A percentile compares a stretch with the other conserved stretches of the same genome.
Conservation (phyloP, 2,888 invertebrate species). For the Homarus gammarus region DNA sequence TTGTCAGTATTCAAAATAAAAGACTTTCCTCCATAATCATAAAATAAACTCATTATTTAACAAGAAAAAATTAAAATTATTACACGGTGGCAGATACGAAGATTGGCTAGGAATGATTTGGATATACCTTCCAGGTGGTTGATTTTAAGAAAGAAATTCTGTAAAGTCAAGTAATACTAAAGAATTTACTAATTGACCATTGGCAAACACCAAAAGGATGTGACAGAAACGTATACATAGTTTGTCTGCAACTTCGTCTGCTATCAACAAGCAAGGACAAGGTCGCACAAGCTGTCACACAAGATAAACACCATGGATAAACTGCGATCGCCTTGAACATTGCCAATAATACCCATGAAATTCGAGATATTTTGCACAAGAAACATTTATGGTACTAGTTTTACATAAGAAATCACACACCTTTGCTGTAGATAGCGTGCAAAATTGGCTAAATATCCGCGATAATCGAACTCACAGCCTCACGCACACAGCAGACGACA, state of each 20-base stretch:
- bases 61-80: no score
- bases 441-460: slow-evolving; percentile 18
- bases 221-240: background rate
- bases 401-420: slow-evolving; percentile 18
- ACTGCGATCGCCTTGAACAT: background rate
- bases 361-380: background rate
- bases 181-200: background rate
- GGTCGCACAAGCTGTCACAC: slow-evolving; percentile 2
- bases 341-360: background rate
- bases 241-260: background rate
- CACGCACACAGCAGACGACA: background rate
- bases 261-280: background rate
- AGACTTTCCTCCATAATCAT: no score
- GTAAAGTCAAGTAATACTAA: no score
- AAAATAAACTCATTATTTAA: no score
- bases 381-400: background rate
- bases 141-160: no score
- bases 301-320: background rate
- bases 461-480: slow-evolving; percentile 7
- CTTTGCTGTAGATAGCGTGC: slow-evolving; percentile 12
- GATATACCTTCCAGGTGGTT: no score
- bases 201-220: background rate
- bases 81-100: no score
- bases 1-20: no score
- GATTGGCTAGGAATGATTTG: no score